Conservation (phyloP, 2,797 vertebrate species). For the Falco columbarius region DNA sequence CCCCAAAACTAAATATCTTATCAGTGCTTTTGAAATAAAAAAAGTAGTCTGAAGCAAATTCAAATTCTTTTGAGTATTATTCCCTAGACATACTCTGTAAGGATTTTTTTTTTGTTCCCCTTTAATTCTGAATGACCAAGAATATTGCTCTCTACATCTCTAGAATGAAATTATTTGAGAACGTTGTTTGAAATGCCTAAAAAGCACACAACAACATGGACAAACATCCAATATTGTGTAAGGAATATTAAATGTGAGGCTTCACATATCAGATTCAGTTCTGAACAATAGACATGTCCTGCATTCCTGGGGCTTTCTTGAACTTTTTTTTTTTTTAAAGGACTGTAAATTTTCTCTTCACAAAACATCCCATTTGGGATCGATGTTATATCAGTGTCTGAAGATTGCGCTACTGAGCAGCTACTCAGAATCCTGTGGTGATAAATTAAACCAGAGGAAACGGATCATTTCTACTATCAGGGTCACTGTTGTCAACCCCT, state of each 20-base stretch:
- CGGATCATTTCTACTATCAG: constrained; percentile 66
- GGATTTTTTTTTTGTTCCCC: neutral
- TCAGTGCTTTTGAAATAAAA: neutral
- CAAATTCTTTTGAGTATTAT: neutral
- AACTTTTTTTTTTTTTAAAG: neutral
- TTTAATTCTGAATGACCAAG: neutral
- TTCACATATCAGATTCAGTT: neutral
- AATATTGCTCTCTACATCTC: neutral
- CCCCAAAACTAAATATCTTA: neutral
- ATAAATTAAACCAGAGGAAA: constrained; percentile 67
- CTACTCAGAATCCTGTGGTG: neutral
- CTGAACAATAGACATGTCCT: neutral
- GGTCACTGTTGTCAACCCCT: constrained; percentile 68
- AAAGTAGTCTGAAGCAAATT: neutral
- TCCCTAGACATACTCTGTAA: neutral
- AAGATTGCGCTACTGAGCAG: constrained; percentile 38
- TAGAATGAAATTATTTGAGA: neutral
- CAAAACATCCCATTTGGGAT: neutral
- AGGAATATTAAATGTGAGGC: neutral
- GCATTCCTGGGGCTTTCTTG: neutral
- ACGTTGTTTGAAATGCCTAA: neutral
- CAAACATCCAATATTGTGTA: neutral
- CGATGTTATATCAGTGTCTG: neutral
- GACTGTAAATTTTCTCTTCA: neutral
- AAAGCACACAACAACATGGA: rapidly evolving